phyloP scores from a whole-genome alignment of 1,140 invertebrate genomes.

The Diabrotica undecimpunctata region DNA sequence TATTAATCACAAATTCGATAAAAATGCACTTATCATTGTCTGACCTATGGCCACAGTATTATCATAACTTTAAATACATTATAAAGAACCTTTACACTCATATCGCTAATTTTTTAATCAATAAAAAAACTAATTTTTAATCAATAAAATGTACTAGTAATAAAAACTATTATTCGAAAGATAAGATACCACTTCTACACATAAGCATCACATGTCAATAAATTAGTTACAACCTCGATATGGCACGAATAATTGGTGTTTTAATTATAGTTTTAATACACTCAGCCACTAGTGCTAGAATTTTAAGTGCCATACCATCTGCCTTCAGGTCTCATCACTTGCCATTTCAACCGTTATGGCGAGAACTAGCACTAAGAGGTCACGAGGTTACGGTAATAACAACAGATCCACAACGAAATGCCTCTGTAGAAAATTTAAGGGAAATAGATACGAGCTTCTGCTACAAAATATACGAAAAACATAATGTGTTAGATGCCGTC shows the following conservation, averaged over 20 bases:
- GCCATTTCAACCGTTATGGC: constrained; percentile 31
- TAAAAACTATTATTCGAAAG: too few relatives aligned
- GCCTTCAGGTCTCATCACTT: constrained; percentile 31
- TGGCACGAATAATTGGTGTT: not conserved
- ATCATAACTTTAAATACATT: too few relatives aligned
- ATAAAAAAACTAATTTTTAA: too few relatives aligned
- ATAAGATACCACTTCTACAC: too few relatives aligned
- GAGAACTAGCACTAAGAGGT: constrained; percentile 35
- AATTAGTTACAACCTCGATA: not conserved
- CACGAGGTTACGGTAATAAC: constrained; percentile 46
- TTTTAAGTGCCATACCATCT: constrained; percentile 24
- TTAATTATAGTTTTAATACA: not conserved
- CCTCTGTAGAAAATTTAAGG: constrained; percentile 22
- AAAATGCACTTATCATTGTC: too few relatives aligned
- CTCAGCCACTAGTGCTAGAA: constrained; percentile 22
- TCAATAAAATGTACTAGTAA: too few relatives aligned
- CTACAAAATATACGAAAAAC: constrained; percentile 25
- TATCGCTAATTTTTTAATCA: too few relatives aligned
- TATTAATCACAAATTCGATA: too few relatives aligned
- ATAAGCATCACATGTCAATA: not conserved
- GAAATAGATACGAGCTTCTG: constrained; percentile 31
- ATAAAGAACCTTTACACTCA: too few relatives aligned
- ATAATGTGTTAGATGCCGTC: constrained; percentile 29
- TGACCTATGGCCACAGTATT: too few relatives aligned
- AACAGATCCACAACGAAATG: constrained; percentile 31